A percentile compares a stretch with the other conserved stretches of the same genome.
Evolutionary conservation across 2,113 vertebrate genomes (phyloP).

Genomic region (Acinonyx jubatus): DNA sequence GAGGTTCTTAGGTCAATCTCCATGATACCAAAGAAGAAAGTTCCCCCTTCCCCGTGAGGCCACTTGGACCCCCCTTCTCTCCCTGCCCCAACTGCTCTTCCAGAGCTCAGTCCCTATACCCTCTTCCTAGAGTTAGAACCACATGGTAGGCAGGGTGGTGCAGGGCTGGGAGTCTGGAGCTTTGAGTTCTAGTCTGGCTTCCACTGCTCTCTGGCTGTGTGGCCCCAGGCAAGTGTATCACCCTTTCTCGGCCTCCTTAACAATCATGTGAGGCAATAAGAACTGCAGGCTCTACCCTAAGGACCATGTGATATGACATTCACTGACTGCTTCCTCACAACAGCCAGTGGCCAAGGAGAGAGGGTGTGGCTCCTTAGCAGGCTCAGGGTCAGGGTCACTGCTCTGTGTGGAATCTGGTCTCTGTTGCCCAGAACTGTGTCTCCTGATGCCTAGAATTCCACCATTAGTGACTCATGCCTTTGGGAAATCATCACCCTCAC

Average conservation of each 20-base stretch:
- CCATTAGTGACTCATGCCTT: slow-evolving; percentile 63
- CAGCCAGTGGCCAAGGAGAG: background rate
- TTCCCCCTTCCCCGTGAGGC: background rate
- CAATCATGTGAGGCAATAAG: background rate
- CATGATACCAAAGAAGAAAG: background rate
- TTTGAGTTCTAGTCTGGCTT: background rate
- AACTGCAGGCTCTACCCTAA: background rate
- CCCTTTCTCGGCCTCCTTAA: slow-evolving; percentile 17
- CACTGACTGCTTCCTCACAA: background rate
- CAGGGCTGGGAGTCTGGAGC: background rate
- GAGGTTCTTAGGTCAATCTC: background rate
- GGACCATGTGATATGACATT: background rate
- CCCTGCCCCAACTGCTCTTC: background rate
- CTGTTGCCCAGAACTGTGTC: slow-evolving; percentile 60
- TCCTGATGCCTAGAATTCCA: slow-evolving; percentile 71
- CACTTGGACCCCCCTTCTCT: accelerated
- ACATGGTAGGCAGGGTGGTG: accelerated
- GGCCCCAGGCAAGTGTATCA: background rate
- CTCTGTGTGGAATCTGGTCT: slow-evolving; percentile 59
- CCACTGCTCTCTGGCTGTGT: background rate
- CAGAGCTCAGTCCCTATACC: background rate
- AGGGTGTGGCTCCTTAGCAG: slow-evolving; percentile 35
- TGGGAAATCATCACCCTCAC: slow-evolving; percentile 57
- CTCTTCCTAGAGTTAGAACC: background rate
- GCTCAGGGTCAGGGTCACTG: slow-evolving; percentile 9